Evolutionary conservation across 1,140 invertebrate genomes (phyloP), one percentile per base, ranked within the genome.

Genomic region (Leptinotarsa lineolata): DNA sequence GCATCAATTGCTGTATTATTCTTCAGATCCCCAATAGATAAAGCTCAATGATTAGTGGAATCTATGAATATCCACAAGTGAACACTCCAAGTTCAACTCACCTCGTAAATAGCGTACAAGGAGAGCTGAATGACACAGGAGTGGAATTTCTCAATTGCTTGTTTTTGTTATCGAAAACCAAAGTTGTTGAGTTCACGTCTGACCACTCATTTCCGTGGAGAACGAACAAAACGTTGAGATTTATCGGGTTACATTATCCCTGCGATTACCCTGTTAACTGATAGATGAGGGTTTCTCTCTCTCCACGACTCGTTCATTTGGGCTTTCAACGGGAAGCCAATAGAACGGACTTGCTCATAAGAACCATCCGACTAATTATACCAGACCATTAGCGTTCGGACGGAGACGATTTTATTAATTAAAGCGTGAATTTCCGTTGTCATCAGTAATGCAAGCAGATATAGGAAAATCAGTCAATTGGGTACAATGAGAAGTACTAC

Each of bases 201-300:
- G 48, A 54, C 48, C 24, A 71, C 48, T 61, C 58, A 58, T 68
- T 44, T 46, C n/a, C 6, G 20, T 18, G 45, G 8, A 20, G 45
- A 66, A 46, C n/a, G 22, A 13, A 63, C 20, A 65, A 72, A 64
- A 72, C 66, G 22, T 59, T 16, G 63, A 67, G 71, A 73, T 76
- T 76, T 73, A 76, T 74, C 73, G 75, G 73, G 22, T 46, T 30
- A 54, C 59, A 39, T 76, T 69, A 71, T 76, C 65, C 72, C 68
- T 63, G 70, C 65, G 68, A 76, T 74, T 74, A 74, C 68, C 72
- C 68, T 61, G 68, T 74, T 65, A 76, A 76, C 72, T 76, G 75
- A 76, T 76, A 76, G 75, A 76, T 76, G 70, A 69, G 69, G 72
- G 75, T 76, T 76, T 72, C 61, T 72, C 46, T 39, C 72, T 76